phyloP scores from a whole-genome alignment of 2,888 invertebrate species.

The Syritta pipiens region DNA sequence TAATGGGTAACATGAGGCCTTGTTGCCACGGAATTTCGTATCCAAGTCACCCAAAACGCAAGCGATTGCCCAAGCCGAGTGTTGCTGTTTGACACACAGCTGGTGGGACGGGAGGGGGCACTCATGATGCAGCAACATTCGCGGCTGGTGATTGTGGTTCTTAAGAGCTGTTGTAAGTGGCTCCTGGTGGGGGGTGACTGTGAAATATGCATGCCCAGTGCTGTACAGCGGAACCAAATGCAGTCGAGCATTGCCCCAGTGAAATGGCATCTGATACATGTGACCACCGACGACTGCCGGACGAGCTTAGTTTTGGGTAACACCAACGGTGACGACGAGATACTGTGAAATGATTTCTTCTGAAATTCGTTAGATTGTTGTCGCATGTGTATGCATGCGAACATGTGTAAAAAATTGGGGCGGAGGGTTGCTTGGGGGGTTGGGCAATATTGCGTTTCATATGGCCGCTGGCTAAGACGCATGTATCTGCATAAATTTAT shows the following conservation, averaged over 20 bases:
- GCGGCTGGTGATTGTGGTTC: constrained; percentile 12
- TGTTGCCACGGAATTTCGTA: constrained; percentile 2
- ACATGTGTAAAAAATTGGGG: too few species aligned
- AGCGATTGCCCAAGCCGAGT: constrained; percentile 15
- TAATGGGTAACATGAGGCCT: not conserved
- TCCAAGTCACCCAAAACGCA: not conserved
- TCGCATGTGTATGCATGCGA: too few species aligned
- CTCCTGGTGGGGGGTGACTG: not conserved
- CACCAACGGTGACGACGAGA: too few species aligned
- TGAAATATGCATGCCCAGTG: not conserved
- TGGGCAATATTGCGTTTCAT: too few species aligned
- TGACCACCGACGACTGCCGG: not conserved
- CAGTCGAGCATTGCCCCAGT: not conserved
- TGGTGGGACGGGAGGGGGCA: not conserved
- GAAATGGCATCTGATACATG: constrained; percentile 24
- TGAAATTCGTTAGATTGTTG: too few species aligned
- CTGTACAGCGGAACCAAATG: constrained; percentile 7
- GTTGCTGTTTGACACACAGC: too few species aligned
- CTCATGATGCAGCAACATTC: not conserved
- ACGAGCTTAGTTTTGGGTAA: constrained; percentile 3
- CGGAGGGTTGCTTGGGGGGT: too few species aligned
- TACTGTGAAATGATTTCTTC: too few species aligned
- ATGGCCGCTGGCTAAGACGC: too few species aligned
- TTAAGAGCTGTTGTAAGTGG: not conserved
- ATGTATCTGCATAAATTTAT: too few species aligned